Base-by-base conservation (phyloP, 2,888 invertebrate genomes). In the Lymantria dispar region DNA sequence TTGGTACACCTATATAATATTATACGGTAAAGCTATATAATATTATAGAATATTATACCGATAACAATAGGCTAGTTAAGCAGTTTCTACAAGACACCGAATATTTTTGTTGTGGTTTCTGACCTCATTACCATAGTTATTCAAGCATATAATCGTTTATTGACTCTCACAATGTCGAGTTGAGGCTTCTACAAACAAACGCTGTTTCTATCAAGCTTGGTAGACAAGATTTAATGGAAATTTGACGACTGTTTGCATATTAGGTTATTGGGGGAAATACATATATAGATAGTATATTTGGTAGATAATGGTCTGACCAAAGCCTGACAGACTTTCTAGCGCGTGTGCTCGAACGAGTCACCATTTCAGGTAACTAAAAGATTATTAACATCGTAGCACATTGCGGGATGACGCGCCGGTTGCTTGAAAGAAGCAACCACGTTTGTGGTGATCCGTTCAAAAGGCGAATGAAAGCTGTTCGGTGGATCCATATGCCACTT, bases 81-180 rank as follows among this genome's bases (percentile, higher is more conserved):
- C 38, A 45, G 12, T 45, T 61, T 60, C 65, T 48, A 48, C 48
- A 69, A 73, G 74, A 70, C 62, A 60, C 52, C 60, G 57, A 65
- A 68, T 78, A 78, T 81, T 83, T 82, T 84, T 85, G 76, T 80
- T 82, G 68, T 72, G 71, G 65, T 71, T 67, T 62, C 61, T 52
- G 54, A 60, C 63, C 62, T 70, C 65, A 87, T 87, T 86, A 85
- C 64, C 85, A 86, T 85, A 85, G 79, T 83, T 83, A 83, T 83
- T 84, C 78, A 70, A 74, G 79, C 84, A 76, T 84, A 70, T 83
- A 85, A 85, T 80, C 72, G 76, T 80, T 80, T 83, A 80, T 81
- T 83, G 80, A 80, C 80, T 77, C 65, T 68, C 61, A 68, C 58
- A 69, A 68, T 70, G 66, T 69, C 67, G 62, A 67, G 59, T 67